Evolutionary conservation across 2,113 vertebrate genomes (phyloP), one percentile per base, ranked within the genome.

Genomic region (Phodopus roborovskii): DNA sequence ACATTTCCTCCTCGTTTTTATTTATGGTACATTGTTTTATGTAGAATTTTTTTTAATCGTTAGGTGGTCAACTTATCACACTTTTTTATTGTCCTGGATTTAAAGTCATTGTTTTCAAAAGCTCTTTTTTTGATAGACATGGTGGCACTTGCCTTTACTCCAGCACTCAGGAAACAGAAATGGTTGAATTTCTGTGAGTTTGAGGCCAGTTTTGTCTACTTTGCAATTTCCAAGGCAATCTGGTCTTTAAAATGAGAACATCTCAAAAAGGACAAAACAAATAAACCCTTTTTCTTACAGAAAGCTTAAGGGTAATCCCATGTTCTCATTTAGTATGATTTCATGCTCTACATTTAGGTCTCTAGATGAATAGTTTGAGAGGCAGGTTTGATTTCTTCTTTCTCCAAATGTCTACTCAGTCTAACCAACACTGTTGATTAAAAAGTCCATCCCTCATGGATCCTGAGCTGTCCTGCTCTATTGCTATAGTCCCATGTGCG

Each of bases 81-180:
- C 3, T 42, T 66, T 66, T 83, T 84, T 64, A 85, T 84, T 93
- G 50, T 24, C 70, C 26, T 94, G 50, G 50, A 85, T 88, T 93
- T 96, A 86, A 93, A 94, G 36, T 79, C 50, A 62, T 90, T 77
- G 42, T 64, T 94, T 64, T 66, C 39, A 88, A 82, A 86, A 88
- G 45, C 33, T 45, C 26, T 71, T 87, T 39, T 10, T 71, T 86
- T 45, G 62, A 30, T 33, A 39, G 3, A 28, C 28, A 30, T 85
- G 39, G 39, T 48, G 16, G 60, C 4, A 45, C 30, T 66, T 19
- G 39, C 16, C 16, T 84, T 85, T 85, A 33, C 66, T 15, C 82
- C 82, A 85, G 42, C 16, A 36, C 28, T 48, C 5, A 28, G 42
- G 39, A 85, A 10, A 85, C 62, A 48, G n/a, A 42, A 6, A 28